Percentiles rank a stretch among this genome's conserved stretches.
Evolutionary conservation across 2,888 invertebrate species (phyloP).

Genomic region (Acanthosepion lycidas): DNA sequence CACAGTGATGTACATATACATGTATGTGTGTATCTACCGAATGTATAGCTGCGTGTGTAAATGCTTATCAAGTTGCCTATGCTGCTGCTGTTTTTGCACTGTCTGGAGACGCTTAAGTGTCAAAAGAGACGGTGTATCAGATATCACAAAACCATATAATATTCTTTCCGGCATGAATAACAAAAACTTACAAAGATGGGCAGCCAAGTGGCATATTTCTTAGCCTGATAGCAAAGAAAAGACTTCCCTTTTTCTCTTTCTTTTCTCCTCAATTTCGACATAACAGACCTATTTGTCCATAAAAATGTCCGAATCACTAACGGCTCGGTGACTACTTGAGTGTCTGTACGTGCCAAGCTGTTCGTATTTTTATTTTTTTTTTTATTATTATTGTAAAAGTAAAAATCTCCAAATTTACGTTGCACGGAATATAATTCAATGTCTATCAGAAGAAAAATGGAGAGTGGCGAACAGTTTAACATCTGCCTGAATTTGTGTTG

Average conservation of each 20-base stretch:
- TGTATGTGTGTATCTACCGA: no score
- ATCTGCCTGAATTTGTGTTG: background rate
- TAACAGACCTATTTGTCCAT: constrained; percentile 33
- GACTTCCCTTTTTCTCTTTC: background rate
- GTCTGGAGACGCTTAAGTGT: background rate
- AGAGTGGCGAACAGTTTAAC: background rate
- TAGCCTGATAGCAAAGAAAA: background rate
- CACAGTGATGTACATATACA: no score
- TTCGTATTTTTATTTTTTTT: background rate
- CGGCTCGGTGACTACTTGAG: constrained; percentile 33
- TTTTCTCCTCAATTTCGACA: background rate
- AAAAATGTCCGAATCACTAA: constrained; percentile 23
- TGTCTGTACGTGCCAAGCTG: background rate
- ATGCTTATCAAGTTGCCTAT: no score
- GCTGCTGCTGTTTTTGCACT: background rate
- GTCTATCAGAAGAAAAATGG: background rate
- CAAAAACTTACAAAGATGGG: background rate
- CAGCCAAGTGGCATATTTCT: background rate
- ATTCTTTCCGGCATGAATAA: constrained; percentile 2
- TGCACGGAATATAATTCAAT: background rate
- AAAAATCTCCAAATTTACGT: constrained; percentile 10
- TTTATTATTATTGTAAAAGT: background rate
- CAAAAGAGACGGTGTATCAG: background rate
- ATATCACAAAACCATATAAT: background rate
- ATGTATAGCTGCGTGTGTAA: no score